These are phyloP conservation scores for Hypanus sabinus DNA, from an alignment of 2,113 vertebrate genomes.

Conservation along the genomic window DNA sequence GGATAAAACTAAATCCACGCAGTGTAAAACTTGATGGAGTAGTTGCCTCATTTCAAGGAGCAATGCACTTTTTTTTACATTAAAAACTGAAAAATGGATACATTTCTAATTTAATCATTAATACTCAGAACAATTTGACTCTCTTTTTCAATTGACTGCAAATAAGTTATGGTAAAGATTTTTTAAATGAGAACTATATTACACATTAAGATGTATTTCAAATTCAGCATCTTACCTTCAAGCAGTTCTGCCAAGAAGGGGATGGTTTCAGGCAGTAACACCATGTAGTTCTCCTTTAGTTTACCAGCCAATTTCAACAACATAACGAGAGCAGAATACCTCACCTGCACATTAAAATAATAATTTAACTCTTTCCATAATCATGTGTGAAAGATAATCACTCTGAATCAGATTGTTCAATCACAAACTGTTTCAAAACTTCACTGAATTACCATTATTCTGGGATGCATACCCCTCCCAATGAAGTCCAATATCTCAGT, in stretches of 20 bases:
- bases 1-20: too few relatives aligned
- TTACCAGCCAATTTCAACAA: constrained; percentile 75
- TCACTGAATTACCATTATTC: neutral
- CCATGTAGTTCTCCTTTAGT: constrained; percentile 85
- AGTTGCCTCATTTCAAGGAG: neutral
- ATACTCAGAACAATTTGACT: too few relatives aligned
- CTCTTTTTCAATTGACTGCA: too few relatives aligned
- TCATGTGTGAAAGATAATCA: neutral
- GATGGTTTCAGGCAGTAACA: constrained; percentile 85
- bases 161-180: too few relatives aligned
- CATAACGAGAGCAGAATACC: constrained; percentile 77
- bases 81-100: too few relatives aligned
- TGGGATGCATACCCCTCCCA: neutral
- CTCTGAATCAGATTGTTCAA: neutral
- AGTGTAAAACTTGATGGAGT: neutral
- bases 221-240: constrained; percentile 71
- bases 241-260: constrained; percentile 94
- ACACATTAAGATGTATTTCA: neutral
- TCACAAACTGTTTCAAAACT: too few relatives aligned
- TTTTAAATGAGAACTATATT: too few relatives aligned
- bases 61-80: neutral
- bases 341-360: constrained; percentile 60
- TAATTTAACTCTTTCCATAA: neutral
- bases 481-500: neutral
- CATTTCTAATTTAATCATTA: too few relatives aligned